These are phyloP conservation scores for Sialis fuliginosa DNA, from an alignment of 2,888 invertebrate genomes.

Conservation along the genomic window DNA sequence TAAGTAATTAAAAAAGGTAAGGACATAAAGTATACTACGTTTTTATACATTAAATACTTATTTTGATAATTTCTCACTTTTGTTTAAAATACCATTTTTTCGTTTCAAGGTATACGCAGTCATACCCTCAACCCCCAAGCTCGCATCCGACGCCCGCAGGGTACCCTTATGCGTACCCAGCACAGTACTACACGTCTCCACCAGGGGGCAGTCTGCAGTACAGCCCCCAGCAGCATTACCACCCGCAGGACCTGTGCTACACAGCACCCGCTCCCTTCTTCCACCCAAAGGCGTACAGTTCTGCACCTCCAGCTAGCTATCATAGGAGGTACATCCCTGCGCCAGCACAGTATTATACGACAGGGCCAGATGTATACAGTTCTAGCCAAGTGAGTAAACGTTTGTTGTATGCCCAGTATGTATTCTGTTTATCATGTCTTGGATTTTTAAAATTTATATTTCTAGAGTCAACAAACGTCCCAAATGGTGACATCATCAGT, in stretches of 20 bases:
- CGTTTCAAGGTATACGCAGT: conserved; percentile 26
- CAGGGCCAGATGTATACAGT: conserved; percentile 3
- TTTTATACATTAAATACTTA: too few relatives aligned
- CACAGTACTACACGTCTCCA: conserved; percentile 31
- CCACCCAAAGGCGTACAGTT: conserved; percentile 10
- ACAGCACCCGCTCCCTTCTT: conserved; percentile 15
- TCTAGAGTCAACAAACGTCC: conserved; percentile 6
- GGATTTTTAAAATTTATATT: too few relatives aligned
- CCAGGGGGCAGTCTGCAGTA: conserved; percentile 13
- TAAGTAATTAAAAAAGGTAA: too few relatives aligned
- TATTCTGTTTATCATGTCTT: too few relatives aligned
- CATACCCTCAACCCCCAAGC: conserved; percentile 26
- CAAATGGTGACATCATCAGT: conserved; percentile 23
- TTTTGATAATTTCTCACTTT: too few relatives aligned
- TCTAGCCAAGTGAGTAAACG: not conserved
- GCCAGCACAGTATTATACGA: conserved; percentile 7
- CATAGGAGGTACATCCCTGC: conserved; percentile 16
- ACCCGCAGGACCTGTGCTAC: conserved; percentile 14
- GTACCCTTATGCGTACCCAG: conserved; percentile 22
- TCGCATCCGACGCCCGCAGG: conserved; percentile 20
- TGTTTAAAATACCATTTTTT: too few relatives aligned
- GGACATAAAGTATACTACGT: too few relatives aligned
- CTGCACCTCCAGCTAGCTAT: conserved; percentile 1
- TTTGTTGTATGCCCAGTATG: too few relatives aligned
- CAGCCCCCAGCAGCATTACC: conserved; percentile 8